A percentile compares a stretch with the other conserved stretches of the same genome.
phyloP scores from a whole-genome alignment of 1,140 invertebrate genomes.

The Ceratitis capitata region DNA sequence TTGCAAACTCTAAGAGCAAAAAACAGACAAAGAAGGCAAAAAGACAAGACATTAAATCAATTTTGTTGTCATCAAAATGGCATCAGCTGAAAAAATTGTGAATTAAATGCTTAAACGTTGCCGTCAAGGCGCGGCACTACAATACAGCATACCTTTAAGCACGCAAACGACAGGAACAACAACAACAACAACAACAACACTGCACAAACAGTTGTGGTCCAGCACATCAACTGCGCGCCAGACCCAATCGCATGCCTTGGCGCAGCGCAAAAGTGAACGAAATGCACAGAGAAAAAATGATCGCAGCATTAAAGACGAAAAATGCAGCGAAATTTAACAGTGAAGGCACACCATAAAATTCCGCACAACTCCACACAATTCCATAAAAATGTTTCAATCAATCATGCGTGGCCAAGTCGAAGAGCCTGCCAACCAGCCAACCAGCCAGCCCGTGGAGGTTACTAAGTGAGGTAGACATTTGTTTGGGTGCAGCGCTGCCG shows the following conservation, averaged over 20 bases:
- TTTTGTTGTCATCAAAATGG: conserved; percentile 38
- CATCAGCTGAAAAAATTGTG: conserved; percentile 19
- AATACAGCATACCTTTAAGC: not conserved
- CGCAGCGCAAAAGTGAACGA: not conserved
- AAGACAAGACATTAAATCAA: conserved; percentile 9
- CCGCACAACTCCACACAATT: conserved; percentile 36
- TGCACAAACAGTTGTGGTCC: no score
- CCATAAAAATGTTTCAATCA: conserved; percentile 38
- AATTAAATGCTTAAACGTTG: conserved; percentile 32
- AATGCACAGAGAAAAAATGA: not conserved
- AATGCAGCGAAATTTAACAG: conserved; percentile 29
- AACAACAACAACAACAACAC: not conserved
- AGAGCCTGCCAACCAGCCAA: no score
- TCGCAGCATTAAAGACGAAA: conserved; percentile 18
- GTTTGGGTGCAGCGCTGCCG: not conserved
- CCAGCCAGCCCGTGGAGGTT: not conserved
- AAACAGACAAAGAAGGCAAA: not conserved
- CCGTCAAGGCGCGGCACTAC: conserved; percentile 4
- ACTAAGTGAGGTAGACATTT: not conserved
- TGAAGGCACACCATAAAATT: conserved; percentile 35
- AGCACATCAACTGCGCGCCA: not conserved
- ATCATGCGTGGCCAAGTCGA: not conserved
- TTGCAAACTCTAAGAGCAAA: not conserved
- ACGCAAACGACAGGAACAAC: not conserved
- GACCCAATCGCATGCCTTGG: not conserved